Base-by-base conservation (phyloP, 2,113 vertebrate genomes). In the Urocynchramus pylzowi region DNA sequence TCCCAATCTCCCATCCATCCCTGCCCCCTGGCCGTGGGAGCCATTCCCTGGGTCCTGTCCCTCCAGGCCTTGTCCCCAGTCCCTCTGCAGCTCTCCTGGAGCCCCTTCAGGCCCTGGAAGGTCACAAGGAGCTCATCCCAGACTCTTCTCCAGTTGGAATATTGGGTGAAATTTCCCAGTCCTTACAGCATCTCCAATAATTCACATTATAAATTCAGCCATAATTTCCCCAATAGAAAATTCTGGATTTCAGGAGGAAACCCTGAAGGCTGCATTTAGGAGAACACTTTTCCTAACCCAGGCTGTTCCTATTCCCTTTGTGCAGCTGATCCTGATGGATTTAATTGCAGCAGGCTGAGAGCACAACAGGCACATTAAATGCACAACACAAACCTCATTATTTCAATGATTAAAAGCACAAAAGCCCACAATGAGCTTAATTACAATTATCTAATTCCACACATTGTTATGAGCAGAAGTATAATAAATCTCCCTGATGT, bases 1-100 rank as follows among this genome's bases (percentile, higher is more conserved):
- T 3, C 82, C 60, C 70, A 49, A 16, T 0, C 1, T 49, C 61
- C 83, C 69, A 56, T 0, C 50, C 24, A 39, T 0, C 28, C 41
- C 82, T 64, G 18, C 19, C 49, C 49, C 28, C 26, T 64, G 24
- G 30, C 69, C 33, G 0, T 47, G 35, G 45, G 6, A 52, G 21
- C 68, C 81, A 73, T 45, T 67, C 61, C 52, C 60, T 45, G 50
- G 1, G 3, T 65, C 20, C 83, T 65, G 69, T 24, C 50, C 24
- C 70, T 41, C n/a, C 23, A 19, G 0, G 1, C 52, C 52, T 33
- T 42, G 44, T 50, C 42, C 53, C 64, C 59, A 74, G 39, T 6
- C 49, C 82, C 81, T 64, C 49, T 2, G 2, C 69, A 84, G 41
- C 60, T 59, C 52, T 76, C 61, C 71, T 67, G 71, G 26, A 76